These are phyloP conservation scores for Diadegma fenestrale DNA, from an alignment of 2,888 invertebrate genomes.

Conservation along the genomic window DNA sequence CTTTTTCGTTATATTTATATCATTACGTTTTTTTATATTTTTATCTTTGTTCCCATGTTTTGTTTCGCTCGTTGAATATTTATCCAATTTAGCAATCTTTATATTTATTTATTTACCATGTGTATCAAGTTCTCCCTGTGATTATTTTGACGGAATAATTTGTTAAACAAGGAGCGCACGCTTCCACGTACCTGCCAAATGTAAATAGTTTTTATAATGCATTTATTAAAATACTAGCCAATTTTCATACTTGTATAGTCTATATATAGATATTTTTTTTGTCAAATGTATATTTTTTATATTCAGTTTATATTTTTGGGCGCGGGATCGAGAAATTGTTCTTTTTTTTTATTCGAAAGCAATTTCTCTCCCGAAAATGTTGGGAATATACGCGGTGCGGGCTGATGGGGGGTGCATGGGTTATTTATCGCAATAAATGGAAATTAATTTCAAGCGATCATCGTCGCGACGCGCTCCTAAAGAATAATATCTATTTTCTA, in stretches of 20 bases:
- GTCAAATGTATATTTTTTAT: no score
- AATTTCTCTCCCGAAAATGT: conserved; percentile 59
- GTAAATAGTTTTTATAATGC: conserved; percentile 59
- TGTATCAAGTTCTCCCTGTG: conserved; percentile 54
- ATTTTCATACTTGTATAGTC: no score
- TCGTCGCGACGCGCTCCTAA: not conserved
- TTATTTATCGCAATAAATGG: conserved; percentile 13
- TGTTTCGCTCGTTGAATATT: conserved; percentile 15
- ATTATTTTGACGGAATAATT: conserved; percentile 60
- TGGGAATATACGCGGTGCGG: conserved; percentile 48
- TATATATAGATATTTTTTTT: no score
- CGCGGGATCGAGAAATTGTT: conserved; percentile 56
- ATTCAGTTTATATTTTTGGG: not conserved
- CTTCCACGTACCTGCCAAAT: conserved; percentile 73
- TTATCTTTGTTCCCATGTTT: conserved; percentile 21
- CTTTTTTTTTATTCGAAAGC: not conserved
- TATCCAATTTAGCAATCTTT: conserved; percentile 10
- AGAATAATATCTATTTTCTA: no score
- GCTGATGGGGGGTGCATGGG: conserved; percentile 49
- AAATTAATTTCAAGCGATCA: not conserved
- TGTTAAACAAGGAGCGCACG: conserved; percentile 71
- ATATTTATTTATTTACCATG: conserved; percentile 19
- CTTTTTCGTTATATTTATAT: not conserved
- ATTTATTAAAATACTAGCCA: conserved; percentile 6
- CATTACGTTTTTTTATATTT: not conserved